These are phyloP conservation scores for Drosophila fulvimacula DNA, from an alignment of 2,888 invertebrate genomes.

Conservation along the genomic window DNA sequence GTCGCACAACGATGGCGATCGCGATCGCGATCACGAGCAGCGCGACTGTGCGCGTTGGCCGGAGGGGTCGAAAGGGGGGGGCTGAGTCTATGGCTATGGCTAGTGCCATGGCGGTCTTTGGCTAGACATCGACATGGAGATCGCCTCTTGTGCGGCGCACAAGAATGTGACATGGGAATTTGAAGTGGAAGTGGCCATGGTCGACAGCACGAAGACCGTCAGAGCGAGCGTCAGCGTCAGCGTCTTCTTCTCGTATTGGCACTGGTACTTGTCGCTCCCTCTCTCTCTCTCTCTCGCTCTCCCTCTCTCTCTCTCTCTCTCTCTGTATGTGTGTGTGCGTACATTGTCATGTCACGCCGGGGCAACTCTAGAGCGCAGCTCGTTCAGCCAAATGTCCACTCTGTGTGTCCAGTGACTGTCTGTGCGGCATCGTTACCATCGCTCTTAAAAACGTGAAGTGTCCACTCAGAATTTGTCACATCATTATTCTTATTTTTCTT, in stretches of 20 bases:
- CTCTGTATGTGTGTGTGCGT: slow-evolving; percentile 26
- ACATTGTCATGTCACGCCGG: slow-evolving; percentile 53
- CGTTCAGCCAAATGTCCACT: slow-evolving; percentile 54
- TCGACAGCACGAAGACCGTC: slow-evolving; percentile 54
- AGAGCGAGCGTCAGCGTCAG: slow-evolving; percentile 24
- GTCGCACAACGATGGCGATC: slow-evolving; percentile 14
- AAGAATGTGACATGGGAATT: slow-evolving; percentile 73
- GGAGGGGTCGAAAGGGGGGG: too few relatives aligned
- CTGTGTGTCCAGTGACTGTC: slow-evolving; percentile 34
- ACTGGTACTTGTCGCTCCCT: slow-evolving; percentile 24
- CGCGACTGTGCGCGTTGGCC: background rate
- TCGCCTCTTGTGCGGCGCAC: slow-evolving; percentile 62
- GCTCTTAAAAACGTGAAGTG: slow-evolving; percentile 66
- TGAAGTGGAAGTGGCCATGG: slow-evolving; percentile 66
- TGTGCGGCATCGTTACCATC: slow-evolving; percentile 33
- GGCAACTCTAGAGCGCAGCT: slow-evolving; percentile 27
- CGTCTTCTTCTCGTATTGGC: slow-evolving; percentile 52
- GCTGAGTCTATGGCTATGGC: slow-evolving; percentile 1
- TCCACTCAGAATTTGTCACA: slow-evolving; percentile 81
- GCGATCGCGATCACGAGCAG: slow-evolving; percentile 36
- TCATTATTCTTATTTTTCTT: slow-evolving; percentile 82
- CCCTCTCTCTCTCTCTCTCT: slow-evolving; percentile 7
- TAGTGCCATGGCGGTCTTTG: slow-evolving; percentile 52
- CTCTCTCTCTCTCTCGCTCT: background rate
- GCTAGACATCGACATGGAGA: slow-evolving; percentile 61